Evolutionary conservation across 1,140 invertebrate genomes (phyloP), one percentile per base, ranked within the genome.

Genomic region (Prorops nasuta): DNA sequence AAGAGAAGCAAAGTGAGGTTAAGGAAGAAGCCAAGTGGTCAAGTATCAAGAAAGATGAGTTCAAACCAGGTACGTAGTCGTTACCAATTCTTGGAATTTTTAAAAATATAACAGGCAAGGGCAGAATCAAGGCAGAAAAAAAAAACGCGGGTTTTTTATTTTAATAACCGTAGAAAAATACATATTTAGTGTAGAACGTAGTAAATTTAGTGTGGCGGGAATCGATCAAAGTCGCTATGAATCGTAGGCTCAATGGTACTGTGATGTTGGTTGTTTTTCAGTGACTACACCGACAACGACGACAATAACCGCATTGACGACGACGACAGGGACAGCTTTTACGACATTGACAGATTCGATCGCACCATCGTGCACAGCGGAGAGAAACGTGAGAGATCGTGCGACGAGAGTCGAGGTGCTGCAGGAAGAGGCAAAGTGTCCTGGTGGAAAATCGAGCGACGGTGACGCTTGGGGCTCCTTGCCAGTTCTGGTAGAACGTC

Each of bases 391-490:
- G 24, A 6, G 4, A 17, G 35, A 14, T 4, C 4, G 10, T 10
- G 10, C 3, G 17, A 31, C n/a, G 21, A 4, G 4, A 15, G 38
- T 40, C 38, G 36, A 37, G 36, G 10, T 28, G 24, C 24, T 6
- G 24, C 24, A 28, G 10, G n/a, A n/a, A n/a, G n/a, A n/a, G n/a
- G n/a, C n/a, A n/a, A n/a, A n/a, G n/a, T n/a, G n/a, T n/a, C n/a
- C n/a, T n/a, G n/a, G n/a, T n/a, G 10, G 24, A 10, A 4, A 10
- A 4, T 44, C 55, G 63, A 45, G 55, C 40, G 76, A 71, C 71
- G 74, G 76, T 73, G 76, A 71, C 66, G 74, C 76, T 73, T 77
- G 72, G 67, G 76, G 75, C 74, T 74, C 74, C 67, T 67, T 77
- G 67, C 74, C 74, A 49, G 60, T 71, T 64, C 71, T 78, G 71